Conservation (phyloP, 2,888 invertebrate species). For the Pristionchus entomophagus region DNA sequence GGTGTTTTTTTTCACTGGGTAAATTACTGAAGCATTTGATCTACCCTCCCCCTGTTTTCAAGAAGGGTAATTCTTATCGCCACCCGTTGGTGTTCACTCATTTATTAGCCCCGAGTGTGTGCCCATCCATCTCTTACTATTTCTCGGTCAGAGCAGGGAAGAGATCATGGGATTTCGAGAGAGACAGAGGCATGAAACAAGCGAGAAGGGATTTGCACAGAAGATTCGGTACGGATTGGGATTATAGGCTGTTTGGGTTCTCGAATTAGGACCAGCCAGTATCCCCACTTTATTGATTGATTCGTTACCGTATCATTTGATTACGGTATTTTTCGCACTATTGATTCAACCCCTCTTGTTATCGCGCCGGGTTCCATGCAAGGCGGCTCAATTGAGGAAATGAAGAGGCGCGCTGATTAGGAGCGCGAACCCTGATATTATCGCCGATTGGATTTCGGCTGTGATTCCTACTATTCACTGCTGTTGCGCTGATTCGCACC, state of each 20-base stretch:
- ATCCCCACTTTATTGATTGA: slow-evolving; percentile 10
- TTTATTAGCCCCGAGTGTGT: slow-evolving; percentile 4
- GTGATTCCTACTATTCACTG: slow-evolving; percentile 22
- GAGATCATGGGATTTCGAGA: not conserved
- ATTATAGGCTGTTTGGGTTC: not conserved
- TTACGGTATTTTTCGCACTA: not conserved
- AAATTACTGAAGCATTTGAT: no score
- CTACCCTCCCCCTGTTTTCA: no score
- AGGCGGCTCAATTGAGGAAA: not conserved
- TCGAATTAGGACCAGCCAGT: not conserved
- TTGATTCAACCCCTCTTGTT: no score
- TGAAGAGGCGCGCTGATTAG: slow-evolving; percentile 27
- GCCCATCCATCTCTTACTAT: not conserved
- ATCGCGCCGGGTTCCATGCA: not conserved
- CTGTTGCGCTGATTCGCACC: slow-evolving; percentile 30
- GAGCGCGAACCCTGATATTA: slow-evolving; percentile 20
- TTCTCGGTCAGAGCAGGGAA: not conserved
- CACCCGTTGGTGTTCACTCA: not conserved
- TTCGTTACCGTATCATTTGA: not conserved
- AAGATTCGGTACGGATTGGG: slow-evolving; percentile 17
- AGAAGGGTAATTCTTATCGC: no score
- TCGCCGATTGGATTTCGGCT: not conserved
- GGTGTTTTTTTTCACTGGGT: no score
- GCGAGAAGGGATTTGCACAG: slow-evolving; percentile 7
- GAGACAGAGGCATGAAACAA: not conserved